These are phyloP conservation scores for Zophobas atratus DNA, from an alignment of 1,140 invertebrate genomes.

Conservation along the genomic window DNA sequence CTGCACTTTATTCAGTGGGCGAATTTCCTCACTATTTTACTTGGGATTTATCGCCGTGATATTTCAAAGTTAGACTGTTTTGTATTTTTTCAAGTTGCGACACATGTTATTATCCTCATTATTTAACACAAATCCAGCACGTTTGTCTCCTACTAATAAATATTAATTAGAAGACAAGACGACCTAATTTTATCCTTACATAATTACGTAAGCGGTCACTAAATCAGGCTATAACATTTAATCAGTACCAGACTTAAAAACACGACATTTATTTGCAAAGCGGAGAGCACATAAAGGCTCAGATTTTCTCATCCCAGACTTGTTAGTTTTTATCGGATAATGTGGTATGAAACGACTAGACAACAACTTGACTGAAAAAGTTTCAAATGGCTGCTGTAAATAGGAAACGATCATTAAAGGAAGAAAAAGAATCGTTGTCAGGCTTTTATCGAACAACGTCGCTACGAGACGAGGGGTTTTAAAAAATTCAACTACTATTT, in stretches of 20 bases:
- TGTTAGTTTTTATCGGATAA: background rate
- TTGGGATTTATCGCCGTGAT: conserved; percentile 20
- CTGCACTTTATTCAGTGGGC: background rate
- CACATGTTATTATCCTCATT: background rate
- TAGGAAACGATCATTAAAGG: conserved; percentile 22
- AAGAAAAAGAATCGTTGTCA: conserved; percentile 9
- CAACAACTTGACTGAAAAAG: conserved; percentile 19
- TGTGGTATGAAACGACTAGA: background rate
- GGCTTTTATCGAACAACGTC: conserved; percentile 6
- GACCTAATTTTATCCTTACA: conserved; percentile 16
- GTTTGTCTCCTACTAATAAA: conserved; percentile 8
- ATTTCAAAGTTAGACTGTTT: conserved; percentile 16
- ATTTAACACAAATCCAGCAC: conserved; percentile 3
- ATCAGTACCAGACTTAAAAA: background rate
- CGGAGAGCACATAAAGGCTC: background rate
- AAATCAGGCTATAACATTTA: conserved; percentile 15
- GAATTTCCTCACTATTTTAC: conserved; percentile 19
- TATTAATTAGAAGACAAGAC: conserved; percentile 38
- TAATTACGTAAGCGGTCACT: conserved; percentile 5
- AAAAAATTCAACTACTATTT: no score
- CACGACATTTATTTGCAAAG: background rate
- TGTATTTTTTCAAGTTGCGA: conserved; percentile 6
- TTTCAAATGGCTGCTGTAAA: conserved; percentile 20
- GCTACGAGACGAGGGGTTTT: background rate
- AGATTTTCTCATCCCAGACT: background rate